Percentiles rank a stretch among this genome's conserved stretches.
Conservation (phyloP, 2,888 invertebrate species). For the Lasioglossum morio region DNA sequence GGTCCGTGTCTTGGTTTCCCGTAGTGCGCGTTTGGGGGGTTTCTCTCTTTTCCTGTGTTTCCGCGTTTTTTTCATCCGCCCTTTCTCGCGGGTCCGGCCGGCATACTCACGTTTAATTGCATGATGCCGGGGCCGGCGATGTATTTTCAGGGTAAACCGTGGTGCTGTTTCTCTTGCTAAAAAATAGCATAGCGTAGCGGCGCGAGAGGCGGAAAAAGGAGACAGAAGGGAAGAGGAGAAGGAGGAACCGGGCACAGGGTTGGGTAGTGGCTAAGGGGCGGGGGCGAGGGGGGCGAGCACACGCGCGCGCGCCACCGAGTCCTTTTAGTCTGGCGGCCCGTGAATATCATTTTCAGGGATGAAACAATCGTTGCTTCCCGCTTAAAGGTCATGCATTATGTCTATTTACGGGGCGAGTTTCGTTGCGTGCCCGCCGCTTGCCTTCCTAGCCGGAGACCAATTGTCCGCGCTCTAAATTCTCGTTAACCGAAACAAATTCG, state of each 20-base stretch:
- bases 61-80: background rate
- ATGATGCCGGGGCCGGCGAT: slow-evolving; percentile 60
- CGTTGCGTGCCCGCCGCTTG: background rate
- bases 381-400: slow-evolving; percentile 64
- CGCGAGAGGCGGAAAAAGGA: background rate
- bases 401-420: slow-evolving; percentile 50
- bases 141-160: slow-evolving; percentile 68
- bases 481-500: slow-evolving; percentile 10
- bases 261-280: no score
- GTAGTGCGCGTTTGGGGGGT: background rate
- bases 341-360: slow-evolving; percentile 72
- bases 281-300: background rate
- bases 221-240: background rate
- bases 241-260: background rate
- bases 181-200: slow-evolving; percentile 53
- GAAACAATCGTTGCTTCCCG: slow-evolving; percentile 63
- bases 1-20: background rate
- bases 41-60: background rate
- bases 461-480: slow-evolving; percentile 13
- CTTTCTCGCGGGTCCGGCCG: slow-evolving; percentile 33
- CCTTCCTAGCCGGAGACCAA: background rate
- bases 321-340: slow-evolving; percentile 56
- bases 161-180: slow-evolving; percentile 56
- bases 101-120: slow-evolving; percentile 68
- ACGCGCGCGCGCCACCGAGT: slow-evolving; percentile 19